Evolutionary conservation across 2,113 vertebrate genomes (phyloP).

Genomic region (Phrynocephalus versicolor): DNA sequence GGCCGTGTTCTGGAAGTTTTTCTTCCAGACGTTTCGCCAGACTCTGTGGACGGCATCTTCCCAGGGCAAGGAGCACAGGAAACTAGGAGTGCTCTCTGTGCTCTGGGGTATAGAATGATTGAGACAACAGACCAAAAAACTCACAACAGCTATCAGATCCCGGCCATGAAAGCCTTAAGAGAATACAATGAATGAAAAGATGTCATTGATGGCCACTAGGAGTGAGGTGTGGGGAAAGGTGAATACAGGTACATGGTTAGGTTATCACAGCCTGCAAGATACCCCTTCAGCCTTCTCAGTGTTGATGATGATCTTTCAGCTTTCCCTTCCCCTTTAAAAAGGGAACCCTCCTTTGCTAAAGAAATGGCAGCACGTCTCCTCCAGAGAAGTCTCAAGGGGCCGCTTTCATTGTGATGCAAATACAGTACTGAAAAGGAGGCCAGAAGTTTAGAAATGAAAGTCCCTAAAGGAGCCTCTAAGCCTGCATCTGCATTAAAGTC

Average conservation of each 20-base stretch:
- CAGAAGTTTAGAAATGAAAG: rapidly evolving
- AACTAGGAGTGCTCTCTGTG: too few relatives aligned
- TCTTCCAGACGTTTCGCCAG: too few relatives aligned
- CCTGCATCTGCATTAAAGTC: neutral
- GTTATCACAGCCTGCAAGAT: neutral
- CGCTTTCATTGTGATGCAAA: neutral
- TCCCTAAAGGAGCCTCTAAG: neutral
- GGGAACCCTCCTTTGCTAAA: neutral
- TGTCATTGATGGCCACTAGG: neutral
- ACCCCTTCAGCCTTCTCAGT: neutral
- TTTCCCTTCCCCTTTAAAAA: neutral
- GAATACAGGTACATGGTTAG: neutral
- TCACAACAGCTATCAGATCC: too few relatives aligned
- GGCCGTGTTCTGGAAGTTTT: too few relatives aligned
- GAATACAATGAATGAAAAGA: neutral
- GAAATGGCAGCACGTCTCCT: neutral
- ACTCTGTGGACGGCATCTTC: too few relatives aligned
- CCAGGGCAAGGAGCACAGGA: too few relatives aligned
- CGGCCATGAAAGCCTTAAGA: too few relatives aligned
- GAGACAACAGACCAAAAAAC: too few relatives aligned
- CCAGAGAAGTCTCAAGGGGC: neutral
- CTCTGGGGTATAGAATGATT: too few relatives aligned
- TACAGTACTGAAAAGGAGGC: neutral
- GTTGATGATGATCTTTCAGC: too few relatives aligned
- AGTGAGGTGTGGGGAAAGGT: neutral